Evolutionary conservation across 2,797 vertebrate genomes (phyloP).

Genomic region (Acridotheres tristis): DNA sequence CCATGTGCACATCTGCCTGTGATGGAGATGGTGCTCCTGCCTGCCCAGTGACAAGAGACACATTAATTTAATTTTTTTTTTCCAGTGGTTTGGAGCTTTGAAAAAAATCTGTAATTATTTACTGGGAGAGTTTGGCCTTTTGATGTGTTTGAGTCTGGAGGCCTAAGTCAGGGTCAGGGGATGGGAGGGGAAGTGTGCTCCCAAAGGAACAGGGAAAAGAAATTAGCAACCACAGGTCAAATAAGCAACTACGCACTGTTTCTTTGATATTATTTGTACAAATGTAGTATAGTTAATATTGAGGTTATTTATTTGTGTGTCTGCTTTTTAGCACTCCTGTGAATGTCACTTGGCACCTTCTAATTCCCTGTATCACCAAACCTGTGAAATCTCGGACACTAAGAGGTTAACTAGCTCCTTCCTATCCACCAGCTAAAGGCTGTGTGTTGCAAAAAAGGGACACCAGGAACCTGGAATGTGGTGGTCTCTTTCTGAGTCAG

Average conservation of each 20-base stretch:
- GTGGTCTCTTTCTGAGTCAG: constrained; percentile 16
- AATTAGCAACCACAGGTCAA: neutral
- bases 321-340: neutral
- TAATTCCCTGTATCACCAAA: neutral
- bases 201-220: neutral
- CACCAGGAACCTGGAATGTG: neutral
- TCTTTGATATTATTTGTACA: neutral
- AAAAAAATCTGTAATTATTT: neutral
- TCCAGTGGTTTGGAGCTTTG: neutral
- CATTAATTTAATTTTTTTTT: too few species aligned
- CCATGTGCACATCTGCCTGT: neutral
- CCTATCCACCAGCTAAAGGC: neutral
- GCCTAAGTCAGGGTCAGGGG: neutral
- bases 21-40: neutral
- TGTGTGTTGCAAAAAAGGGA: neutral
- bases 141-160: neutral
- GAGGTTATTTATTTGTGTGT: neutral
- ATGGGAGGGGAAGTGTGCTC: neutral
- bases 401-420: neutral
- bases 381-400: neutral
- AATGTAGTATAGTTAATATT: neutral
- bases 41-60: neutral
- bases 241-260: neutral
- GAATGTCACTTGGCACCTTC: neutral
- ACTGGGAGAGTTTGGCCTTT: neutral